phyloP scores from a whole-genome alignment of 2,888 invertebrate genomes.

The Holacanthella duospinosa region DNA sequence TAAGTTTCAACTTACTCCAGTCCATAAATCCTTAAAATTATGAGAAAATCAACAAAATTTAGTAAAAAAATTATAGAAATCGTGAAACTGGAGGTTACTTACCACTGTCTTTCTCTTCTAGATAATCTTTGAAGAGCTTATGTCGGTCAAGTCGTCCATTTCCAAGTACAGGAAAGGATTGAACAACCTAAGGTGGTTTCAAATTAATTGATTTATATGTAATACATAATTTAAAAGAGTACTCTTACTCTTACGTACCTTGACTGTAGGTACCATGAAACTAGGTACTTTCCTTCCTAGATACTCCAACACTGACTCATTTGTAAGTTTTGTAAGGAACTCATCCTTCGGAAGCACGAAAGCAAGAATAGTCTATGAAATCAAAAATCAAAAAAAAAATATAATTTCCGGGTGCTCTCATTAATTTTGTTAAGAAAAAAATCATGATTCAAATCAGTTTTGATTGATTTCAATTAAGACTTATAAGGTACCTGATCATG shows the following conservation, averaged over 20 bases:
- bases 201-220: too few relatives aligned
- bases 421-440: too few relatives aligned
- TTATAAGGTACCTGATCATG: conserved; percentile 43
- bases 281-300: conserved; percentile 9
- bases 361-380: conserved; percentile 2
- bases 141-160: conserved; percentile 83
- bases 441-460: too few relatives aligned
- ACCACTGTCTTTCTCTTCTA: background rate
- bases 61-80: too few relatives aligned
- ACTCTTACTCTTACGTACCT: too few relatives aligned
- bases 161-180: conserved; percentile 65
- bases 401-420: too few relatives aligned
- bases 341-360: conserved; percentile 11
- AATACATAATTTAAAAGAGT: too few relatives aligned
- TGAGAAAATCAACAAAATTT: background rate
- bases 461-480: background rate
- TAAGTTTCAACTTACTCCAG: conserved; percentile 42
- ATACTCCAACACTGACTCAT: conserved; percentile 8
- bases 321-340: conserved; percentile 3
- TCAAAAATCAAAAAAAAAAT: too few relatives aligned
- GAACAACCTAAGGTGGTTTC: conserved; percentile 46
- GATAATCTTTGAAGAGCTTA: conserved; percentile 49
- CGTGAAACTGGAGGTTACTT: too few relatives aligned
- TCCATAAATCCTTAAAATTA: background rate
- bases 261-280: conserved; percentile 35